phyloP scores from a whole-genome alignment of 2,888 invertebrate genomes.

The Cantharis rustica region DNA sequence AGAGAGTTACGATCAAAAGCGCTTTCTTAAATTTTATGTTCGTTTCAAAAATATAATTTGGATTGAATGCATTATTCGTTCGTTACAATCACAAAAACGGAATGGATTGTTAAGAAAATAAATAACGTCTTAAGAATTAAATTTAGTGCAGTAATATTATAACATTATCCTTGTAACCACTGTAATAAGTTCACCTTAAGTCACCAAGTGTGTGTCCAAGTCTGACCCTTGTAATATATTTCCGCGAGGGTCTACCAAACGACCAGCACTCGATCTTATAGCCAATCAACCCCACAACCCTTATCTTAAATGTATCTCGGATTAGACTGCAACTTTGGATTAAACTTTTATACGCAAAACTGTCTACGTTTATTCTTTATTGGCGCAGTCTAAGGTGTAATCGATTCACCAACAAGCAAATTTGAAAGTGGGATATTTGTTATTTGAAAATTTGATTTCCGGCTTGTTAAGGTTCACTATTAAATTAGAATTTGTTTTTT shows the following conservation, averaged over 20 bases:
- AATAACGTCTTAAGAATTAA: background rate
- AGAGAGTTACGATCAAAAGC: conserved; percentile 32
- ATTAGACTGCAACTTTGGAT: conserved; percentile 39
- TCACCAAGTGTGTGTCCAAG: conserved; percentile 24
- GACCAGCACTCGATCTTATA: conserved; percentile 51
- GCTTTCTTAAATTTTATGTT: background rate
- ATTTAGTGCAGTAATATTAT: background rate
- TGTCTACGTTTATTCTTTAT: conserved; percentile 20
- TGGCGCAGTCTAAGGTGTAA: conserved; percentile 43
- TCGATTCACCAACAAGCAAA: conserved; percentile 51
- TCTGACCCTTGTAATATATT: conserved; percentile 44
- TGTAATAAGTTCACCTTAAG: conserved; percentile 32
- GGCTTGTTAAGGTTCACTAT: conserved; percentile 21
- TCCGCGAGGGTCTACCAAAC: conserved; percentile 48
- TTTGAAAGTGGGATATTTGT: conserved; percentile 53
- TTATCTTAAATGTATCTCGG: conserved; percentile 43
- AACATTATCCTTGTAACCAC: conserved; percentile 20
- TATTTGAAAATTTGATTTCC: conserved; percentile 50
- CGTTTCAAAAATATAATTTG: background rate
- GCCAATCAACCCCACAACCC: conserved; percentile 47
- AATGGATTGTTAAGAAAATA: background rate
- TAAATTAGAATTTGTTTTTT: background rate
- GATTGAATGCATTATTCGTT: background rate
- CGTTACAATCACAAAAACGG: background rate
- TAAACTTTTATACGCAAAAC: conserved; percentile 28